Conservation (phyloP, 2,888 invertebrate genomes). For the Cotesia congregata region DNA sequence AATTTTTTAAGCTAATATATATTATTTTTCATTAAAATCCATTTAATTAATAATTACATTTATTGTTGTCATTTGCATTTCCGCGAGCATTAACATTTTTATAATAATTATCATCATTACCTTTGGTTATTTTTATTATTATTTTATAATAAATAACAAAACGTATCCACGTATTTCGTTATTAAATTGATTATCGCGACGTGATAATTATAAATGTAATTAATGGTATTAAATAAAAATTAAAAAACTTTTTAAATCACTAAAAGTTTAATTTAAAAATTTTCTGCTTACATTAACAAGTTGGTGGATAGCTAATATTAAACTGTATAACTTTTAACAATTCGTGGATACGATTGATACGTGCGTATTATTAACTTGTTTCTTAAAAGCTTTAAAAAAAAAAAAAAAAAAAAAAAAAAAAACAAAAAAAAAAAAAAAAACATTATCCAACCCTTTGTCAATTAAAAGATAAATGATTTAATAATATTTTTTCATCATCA, state of each 20-base stretch:
- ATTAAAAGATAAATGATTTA: no score
- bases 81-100: not conserved
- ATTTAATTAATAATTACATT: not conserved
- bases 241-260: not conserved
- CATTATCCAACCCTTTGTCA: no score
- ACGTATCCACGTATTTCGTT: not conserved
- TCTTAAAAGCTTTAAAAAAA: not conserved
- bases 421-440: not conserved
- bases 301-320: no score
- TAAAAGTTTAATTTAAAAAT: not conserved
- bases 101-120: not conserved
- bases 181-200: not conserved
- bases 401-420: not conserved
- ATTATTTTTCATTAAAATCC: conserved; percentile 11
- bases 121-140: not conserved
- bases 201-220: not conserved
- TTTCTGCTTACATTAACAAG: not conserved
- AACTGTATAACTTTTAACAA: not conserved
- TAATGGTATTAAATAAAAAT: not conserved
- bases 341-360: not conserved
- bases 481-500: not conserved
- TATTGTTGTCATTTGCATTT: not conserved
- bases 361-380: no score
- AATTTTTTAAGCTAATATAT: conserved; percentile 58
- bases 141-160: not conserved